phyloP scores from a whole-genome alignment of 2,113 vertebrate species.

The Sinocyclocheilus anophthalmus region DNA sequence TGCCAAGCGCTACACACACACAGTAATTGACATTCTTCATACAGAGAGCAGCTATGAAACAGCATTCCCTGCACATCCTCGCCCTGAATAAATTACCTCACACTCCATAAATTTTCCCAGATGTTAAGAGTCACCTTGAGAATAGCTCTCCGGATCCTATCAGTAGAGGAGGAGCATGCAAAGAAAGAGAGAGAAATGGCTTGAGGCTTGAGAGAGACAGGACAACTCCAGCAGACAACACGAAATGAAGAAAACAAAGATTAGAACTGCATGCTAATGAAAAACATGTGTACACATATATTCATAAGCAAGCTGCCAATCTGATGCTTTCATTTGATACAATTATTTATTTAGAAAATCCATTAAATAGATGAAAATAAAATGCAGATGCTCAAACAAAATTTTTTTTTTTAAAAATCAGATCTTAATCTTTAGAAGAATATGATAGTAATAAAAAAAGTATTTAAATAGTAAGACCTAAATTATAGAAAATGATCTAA shows the following conservation, averaged over 20 bases:
- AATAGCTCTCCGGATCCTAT: constrained; percentile 28
- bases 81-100: constrained; percentile 65
- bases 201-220: constrained; percentile 4
- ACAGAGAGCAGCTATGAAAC: constrained; percentile 29
- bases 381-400: neutral
- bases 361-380: neutral
- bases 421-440: neutral
- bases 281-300: neutral
- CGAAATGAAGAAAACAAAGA: neutral
- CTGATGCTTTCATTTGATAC: neutral
- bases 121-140: constrained; percentile 69
- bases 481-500: neutral
- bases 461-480: neutral
- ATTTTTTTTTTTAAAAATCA: neutral
- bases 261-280: neutral
- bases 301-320: neutral
- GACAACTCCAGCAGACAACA: neutral
- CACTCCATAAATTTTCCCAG: constrained; percentile 69
- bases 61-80: constrained; percentile 56
- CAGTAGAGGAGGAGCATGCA: neutral
- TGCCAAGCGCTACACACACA: constrained; percentile 37
- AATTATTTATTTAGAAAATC: neutral
- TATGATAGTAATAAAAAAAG: neutral
- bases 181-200: neutral
- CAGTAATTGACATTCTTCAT: constrained; percentile 8